Base-by-base conservation (phyloP, 2,888 invertebrate species). In the Oligia strigilis region DNA sequence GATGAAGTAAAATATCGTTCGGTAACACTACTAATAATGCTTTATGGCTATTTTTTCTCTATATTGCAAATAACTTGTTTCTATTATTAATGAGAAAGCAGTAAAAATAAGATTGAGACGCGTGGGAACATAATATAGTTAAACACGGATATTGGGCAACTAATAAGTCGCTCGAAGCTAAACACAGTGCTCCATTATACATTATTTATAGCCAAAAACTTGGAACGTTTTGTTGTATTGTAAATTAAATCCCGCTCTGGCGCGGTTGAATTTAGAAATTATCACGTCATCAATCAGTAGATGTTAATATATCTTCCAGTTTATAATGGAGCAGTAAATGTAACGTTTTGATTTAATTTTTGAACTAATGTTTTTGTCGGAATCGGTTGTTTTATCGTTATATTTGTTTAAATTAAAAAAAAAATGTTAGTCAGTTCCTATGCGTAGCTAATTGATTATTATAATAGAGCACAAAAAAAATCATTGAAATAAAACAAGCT, bases 201-300 rank as follows among this genome's bases (percentile, higher is more conserved):
- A 80, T 91, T 91, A 92, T 92, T 93, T 92, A 92, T 92, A 86
- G 86, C 76, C 79, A 83, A 90, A 89, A 88, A 82, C 80, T 88
- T 81, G 40, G 74, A 82, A 71, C 82, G 85, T 89, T 89, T 83
- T 85, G 89, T 89, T 84, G 77, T 81, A 89, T 90, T 91, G 90
- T 92, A 92, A 92, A 92, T 92, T 89, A 88, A 88, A 87, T 87
- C 85, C 81, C 86, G 77, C 75, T 87, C 84, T 83, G 85, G 84
- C 84, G 84, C 85, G 87, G 82, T 84, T 83, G 75, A 69, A 87
- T 84, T 87, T 84, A 82, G 75, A 88, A 89, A 88, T 90, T 89
- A 90, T 89, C 88, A 89, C 88, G 78, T 87, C 85, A 87, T 90
- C 87, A 89, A 90, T 90, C 87, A 90, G 67, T 62, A 60, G 66